Evolutionary conservation across 2,113 vertebrate genomes (phyloP), one percentile per base, ranked within the genome.

Genomic region (Platichthys flesus): DNA sequence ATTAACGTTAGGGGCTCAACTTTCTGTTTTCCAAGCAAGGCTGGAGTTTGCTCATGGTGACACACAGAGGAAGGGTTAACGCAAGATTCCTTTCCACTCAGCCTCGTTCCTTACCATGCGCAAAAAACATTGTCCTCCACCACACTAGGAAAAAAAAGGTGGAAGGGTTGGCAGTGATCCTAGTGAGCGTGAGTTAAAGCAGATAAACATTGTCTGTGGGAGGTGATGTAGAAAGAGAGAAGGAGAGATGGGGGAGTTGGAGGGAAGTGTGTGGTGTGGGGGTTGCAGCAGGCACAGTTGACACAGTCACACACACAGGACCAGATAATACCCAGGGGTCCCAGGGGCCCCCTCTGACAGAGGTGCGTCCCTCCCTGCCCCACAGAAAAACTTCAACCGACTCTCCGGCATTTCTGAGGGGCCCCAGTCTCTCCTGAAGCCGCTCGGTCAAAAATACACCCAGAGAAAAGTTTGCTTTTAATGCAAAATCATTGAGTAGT

Each of bases 141-240:
- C n/a, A 21, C 60, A 69, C 35, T 55, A 47, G 58, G 28, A 74
- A n/a, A 62, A 62, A 54, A 51, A 62, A 40, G 31, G 13, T 18
- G 21, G 18, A 31, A 37, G 20, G 10, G 10, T 1, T n/a, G 55
- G 37, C 45, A 51, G 45, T 35, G 56, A 58, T 67, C 9, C 42
- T 20, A 26, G 45, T 35, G 66, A 74, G 59, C 9, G 3, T 21
- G 35, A 71, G 51, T 40, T 74, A 23, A 76, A 26, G 86, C 65
- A 86, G 85, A 88, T 90, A 82, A 85, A 83, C 77, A 80, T 71
- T 71, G 72, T 87, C 72, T 62, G 78, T 56, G 81, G 85, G 85
- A 79, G 83, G 80, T 81, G 69, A 85, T 79, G 68, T 81, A 77
- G 78, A 82, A 54, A 73, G 61, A 67, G 57, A 65, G 47, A 51